A percentile compares a stretch with the other conserved stretches of the same genome.
These are phyloP conservation scores for Mus spicilegus DNA, from an alignment of 2,113 vertebrate species.

Conservation along the genomic window DNA sequence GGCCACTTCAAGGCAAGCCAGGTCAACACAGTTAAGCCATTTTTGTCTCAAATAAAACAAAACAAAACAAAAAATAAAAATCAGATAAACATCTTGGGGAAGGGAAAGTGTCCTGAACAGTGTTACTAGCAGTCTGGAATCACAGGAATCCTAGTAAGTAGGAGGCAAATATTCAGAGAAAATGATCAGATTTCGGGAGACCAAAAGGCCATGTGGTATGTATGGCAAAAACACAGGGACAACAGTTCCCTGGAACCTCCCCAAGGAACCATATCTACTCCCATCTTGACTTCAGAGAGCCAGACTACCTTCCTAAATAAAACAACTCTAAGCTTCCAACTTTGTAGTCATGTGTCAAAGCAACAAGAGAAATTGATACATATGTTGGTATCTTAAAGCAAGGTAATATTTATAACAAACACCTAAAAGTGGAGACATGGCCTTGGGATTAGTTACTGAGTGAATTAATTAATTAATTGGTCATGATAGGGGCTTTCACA, in stretches of 20 bases:
- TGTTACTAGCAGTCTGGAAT: background rate
- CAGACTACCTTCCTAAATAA: background rate
- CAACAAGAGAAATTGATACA: background rate
- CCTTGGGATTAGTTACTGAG: background rate
- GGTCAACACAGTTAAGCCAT: background rate
- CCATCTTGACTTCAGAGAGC: background rate
- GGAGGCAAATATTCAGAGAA: background rate
- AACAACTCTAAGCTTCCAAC: background rate
- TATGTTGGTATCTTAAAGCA: background rate
- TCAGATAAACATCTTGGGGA: background rate
- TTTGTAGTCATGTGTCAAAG: background rate
- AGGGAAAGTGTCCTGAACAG: background rate
- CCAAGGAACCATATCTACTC: background rate
- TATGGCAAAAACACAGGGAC: background rate
- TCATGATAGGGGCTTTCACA: background rate
- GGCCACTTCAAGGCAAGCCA: background rate
- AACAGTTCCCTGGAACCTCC: too few relatives aligned
- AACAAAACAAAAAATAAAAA: background rate
- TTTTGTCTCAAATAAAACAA: background rate
- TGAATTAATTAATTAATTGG: background rate
- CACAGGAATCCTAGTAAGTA: background rate
- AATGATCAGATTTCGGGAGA: background rate
- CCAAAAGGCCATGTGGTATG: background rate
- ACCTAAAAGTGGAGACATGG: background rate
- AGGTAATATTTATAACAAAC: background rate